Conservation (phyloP, 37 sponge, comb jelly and placozoan species). For the Lycopodina hypogea region DNA sequence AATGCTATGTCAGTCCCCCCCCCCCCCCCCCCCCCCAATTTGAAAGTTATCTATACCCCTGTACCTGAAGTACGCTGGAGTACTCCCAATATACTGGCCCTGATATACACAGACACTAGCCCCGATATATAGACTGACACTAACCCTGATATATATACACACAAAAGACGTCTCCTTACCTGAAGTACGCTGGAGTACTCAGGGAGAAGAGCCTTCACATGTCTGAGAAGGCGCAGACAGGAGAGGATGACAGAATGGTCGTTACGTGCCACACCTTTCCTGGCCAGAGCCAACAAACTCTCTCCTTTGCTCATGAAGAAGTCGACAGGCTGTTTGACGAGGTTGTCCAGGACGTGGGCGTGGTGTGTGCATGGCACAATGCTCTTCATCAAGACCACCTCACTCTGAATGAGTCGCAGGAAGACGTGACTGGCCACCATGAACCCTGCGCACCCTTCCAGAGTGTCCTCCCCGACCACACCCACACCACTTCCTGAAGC, state of each 20-base stretch:
- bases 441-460: constrained; percentile 43
- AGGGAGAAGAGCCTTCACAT: constrained; percentile 48
- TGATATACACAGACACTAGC: no score
- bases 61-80: no score
- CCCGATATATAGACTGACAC: no score
- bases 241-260: constrained; percentile 56
- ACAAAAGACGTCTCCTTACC: no score
- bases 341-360: constrained; percentile 50
- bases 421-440: constrained; percentile 28
- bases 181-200: constrained; percentile 43
- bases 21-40: no score
- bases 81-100: no score
- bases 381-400: constrained; percentile 67
- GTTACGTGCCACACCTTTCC: constrained; percentile 37
- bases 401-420: constrained; percentile 68
- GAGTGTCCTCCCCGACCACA: constrained; percentile 7
- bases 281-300: constrained; percentile 33
- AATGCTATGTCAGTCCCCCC: no score
- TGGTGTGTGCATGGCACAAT: constrained; percentile 72
- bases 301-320: constrained; percentile 76
- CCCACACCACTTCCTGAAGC: constrained; percentile 1
- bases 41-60: no score
- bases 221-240: constrained; percentile 53
- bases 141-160: no score
- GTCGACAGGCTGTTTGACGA: constrained; percentile 65